Conservation (phyloP, 2,113 vertebrate genomes). For the Proterorhinus semilunaris region DNA sequence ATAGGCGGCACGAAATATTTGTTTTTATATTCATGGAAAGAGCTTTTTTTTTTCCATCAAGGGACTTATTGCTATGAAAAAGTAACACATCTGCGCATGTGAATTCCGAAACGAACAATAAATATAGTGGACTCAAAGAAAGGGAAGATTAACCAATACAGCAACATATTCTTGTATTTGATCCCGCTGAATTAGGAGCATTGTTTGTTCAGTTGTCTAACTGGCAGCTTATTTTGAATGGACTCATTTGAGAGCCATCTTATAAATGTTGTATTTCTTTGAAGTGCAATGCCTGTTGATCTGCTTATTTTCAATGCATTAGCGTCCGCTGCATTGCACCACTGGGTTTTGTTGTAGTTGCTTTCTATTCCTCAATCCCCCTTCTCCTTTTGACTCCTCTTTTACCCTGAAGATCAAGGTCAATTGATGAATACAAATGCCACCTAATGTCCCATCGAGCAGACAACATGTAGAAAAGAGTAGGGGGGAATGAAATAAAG, state of each 20-base stretch:
- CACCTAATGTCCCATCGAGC: constrained; percentile 55
- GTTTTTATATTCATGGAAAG: constrained; percentile 14
- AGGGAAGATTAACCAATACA: constrained; percentile 48
- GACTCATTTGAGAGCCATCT: constrained; percentile 28
- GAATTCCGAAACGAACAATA: constrained; percentile 45
- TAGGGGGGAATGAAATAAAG: constrained; percentile 34
- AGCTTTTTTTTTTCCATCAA: constrained; percentile 42
- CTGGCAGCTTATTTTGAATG: constrained; percentile 34
- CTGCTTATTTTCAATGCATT: constrained; percentile 31
- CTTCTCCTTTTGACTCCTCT: constrained; percentile 14
- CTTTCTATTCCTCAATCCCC: not conserved
- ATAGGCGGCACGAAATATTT: constrained; percentile 4
- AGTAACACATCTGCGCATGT: constrained; percentile 56
- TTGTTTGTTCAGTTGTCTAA: constrained; percentile 31
- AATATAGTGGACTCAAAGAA: constrained; percentile 30
- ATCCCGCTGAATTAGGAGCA: constrained; percentile 45
- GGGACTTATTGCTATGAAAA: constrained; percentile 64
- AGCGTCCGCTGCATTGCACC: constrained; percentile 47
- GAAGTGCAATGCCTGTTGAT: constrained; percentile 31
- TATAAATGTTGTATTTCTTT: constrained; percentile 13
- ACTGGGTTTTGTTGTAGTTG: not conserved
- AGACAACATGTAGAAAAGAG: constrained; percentile 45
- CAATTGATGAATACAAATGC: constrained; percentile 72
- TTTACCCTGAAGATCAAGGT: constrained; percentile 42
- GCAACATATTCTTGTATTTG: constrained; percentile 29